Conservation (phyloP, 2,113 vertebrate species). For the Rhea americana region DNA sequence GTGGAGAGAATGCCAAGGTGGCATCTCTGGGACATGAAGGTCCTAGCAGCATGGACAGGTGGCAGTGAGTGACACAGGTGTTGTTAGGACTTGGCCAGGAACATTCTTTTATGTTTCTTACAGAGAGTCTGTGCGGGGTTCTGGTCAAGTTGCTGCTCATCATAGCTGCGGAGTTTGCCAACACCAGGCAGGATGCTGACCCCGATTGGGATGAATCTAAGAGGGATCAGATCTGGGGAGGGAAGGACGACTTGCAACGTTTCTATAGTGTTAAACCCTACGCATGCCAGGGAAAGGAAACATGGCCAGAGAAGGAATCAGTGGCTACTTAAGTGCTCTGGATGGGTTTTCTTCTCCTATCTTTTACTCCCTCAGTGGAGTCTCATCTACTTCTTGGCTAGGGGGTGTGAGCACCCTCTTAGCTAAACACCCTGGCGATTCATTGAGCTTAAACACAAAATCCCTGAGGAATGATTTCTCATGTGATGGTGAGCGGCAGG, state of each 20-base stretch:
- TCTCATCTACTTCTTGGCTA: conserved; percentile 6
- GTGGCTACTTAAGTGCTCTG: neutral
- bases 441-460: neutral
- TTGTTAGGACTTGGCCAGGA: neutral
- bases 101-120: neutral
- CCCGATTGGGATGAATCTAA: neutral
- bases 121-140: neutral
- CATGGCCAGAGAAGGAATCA: neutral
- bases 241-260: neutral
- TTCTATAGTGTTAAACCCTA: neutral
- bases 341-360: neutral
- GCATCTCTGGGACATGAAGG: neutral
- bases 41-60: neutral
- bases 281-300: neutral
- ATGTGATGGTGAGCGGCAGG: neutral
- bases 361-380: neutral
- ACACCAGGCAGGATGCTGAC: neutral
- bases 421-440: neutral
- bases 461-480: neutral
- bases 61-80: neutral
- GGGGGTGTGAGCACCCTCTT: conserved; percentile 3
- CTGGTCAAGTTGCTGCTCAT: neutral
- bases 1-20: neutral
- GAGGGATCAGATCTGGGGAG: neutral
- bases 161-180: neutral